A percentile compares a stretch with the other conserved stretches of the same genome.
Evolutionary conservation across 2,113 vertebrate genomes (phyloP).

Genomic region (Alligator mississippiensis): DNA sequence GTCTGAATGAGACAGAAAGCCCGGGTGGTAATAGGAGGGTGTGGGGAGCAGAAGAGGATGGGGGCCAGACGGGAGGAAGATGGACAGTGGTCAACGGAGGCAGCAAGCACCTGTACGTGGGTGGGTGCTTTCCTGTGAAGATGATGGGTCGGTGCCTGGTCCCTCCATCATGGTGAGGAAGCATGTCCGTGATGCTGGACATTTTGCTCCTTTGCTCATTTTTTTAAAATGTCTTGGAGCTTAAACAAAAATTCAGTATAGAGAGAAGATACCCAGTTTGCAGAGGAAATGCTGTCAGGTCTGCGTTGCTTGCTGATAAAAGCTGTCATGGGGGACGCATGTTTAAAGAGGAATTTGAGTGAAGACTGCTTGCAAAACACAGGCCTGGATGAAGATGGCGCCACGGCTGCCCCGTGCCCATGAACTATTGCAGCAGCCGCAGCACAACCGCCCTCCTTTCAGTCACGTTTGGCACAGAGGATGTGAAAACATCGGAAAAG

Average conservation of each 20-base stretch:
- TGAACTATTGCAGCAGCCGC: conserved; percentile 3
- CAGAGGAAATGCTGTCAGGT: neutral
- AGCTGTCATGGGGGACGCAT: neutral
- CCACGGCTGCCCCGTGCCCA: neutral
- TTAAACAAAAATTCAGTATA: neutral
- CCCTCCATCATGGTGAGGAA: no score
- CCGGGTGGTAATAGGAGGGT: neutral
- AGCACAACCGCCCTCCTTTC: conserved; percentile 29
- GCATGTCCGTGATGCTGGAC: no score
- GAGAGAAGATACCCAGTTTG: neutral
- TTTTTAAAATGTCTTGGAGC: no score
- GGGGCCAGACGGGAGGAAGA: no score
- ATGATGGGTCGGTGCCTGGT: no score
- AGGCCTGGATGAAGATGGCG: conserved; percentile 17
- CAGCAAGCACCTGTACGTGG: no score
- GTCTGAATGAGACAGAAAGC: neutral
- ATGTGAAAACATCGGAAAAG: conserved; percentile 64
- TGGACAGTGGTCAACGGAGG: no score
- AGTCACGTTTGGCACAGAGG: conserved; percentile 22
- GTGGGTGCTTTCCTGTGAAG: no score
- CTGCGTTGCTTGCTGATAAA: neutral
- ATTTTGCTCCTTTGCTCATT: no score
- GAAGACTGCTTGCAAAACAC: conserved; percentile 22
- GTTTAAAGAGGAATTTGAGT: neutral
- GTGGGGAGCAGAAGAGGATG: neutral